phyloP scores from a whole-genome alignment of 2,797 vertebrate genomes.

The Karalla daura region DNA sequence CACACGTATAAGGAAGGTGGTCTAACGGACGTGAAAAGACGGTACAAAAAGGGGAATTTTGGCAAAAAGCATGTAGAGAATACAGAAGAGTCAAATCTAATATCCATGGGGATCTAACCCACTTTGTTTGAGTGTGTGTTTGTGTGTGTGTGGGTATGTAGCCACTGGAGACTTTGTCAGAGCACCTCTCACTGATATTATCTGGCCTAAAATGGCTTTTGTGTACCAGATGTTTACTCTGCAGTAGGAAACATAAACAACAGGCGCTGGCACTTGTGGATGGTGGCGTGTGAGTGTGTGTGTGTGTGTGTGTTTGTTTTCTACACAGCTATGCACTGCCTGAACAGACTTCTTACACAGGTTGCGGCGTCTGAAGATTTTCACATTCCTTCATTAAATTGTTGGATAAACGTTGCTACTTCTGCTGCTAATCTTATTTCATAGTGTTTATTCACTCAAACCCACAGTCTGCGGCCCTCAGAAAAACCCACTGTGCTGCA shows the following conservation, averaged over 20 bases:
- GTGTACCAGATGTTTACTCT: slow-evolving; percentile 31
- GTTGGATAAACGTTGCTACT: neutral
- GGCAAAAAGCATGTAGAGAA: slow-evolving; percentile 6
- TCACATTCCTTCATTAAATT: no score
- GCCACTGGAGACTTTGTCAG: slow-evolving; percentile 9
- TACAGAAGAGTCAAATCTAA: slow-evolving; percentile 17
- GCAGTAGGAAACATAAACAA: slow-evolving; percentile 19
- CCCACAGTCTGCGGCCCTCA: no score
- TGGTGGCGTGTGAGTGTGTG: slow-evolving; percentile 1
- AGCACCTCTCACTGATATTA: slow-evolving; percentile 34
- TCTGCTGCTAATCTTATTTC: neutral
- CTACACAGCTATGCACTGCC: neutral
- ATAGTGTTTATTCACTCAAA: neutral
- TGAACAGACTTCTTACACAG: neutral
- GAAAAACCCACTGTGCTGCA: neutral
- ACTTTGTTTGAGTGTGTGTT: slow-evolving; percentile 30
- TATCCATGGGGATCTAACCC: slow-evolving; percentile 44
- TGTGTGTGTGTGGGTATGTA: slow-evolving; percentile 13
- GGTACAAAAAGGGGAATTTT: neutral
- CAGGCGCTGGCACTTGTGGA: neutral
- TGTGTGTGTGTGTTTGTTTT: neutral
- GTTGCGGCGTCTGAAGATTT: no score
- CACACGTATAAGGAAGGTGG: neutral
- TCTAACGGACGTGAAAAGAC: slow-evolving; percentile 11
- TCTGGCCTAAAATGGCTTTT: slow-evolving; percentile 25